phyloP scores from a whole-genome alignment of 2,113 vertebrate genomes.

The Pangasianodon gigas region DNA sequence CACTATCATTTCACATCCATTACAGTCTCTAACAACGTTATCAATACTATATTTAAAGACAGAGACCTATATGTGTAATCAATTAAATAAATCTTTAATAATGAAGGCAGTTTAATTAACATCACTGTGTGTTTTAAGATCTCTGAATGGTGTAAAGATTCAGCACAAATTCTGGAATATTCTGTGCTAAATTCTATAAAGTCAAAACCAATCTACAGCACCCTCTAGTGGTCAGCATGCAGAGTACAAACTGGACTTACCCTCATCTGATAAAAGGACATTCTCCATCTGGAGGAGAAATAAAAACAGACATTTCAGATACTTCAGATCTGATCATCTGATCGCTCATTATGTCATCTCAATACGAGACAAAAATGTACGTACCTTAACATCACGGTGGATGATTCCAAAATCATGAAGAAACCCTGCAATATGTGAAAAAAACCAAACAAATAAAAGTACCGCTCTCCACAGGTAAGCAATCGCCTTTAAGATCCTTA shows the following conservation, averaged over 20 bases:
- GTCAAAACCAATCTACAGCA: not conserved
- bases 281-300: slow-evolving; percentile 89
- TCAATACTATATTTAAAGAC: not conserved
- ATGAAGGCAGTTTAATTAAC: not conserved
- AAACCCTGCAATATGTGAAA: slow-evolving; percentile 77
- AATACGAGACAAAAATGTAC: not conserved
- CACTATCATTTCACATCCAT: not conserved
- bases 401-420: slow-evolving; percentile 91
- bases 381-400: slow-evolving; percentile 92
- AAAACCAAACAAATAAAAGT: not conserved
- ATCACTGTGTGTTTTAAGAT: not conserved
- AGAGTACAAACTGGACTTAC: slow-evolving; percentile 65
- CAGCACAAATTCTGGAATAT: slow-evolving; percentile 36
- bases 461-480: not conserved
- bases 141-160: not conserved
- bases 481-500: slow-evolving; percentile 64
- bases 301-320: slow-evolving; percentile 13
- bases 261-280: slow-evolving; percentile 88
- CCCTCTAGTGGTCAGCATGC: slow-evolving; percentile 18
- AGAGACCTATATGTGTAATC: not conserved
- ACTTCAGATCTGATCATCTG: not conserved
- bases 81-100: not conserved
- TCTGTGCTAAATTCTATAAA: not conserved
- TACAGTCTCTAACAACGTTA: not conserved
- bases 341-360: not conserved